phyloP scores from a whole-genome alignment of 2,113 vertebrate genomes.

The Rafetus swinhoei region DNA sequence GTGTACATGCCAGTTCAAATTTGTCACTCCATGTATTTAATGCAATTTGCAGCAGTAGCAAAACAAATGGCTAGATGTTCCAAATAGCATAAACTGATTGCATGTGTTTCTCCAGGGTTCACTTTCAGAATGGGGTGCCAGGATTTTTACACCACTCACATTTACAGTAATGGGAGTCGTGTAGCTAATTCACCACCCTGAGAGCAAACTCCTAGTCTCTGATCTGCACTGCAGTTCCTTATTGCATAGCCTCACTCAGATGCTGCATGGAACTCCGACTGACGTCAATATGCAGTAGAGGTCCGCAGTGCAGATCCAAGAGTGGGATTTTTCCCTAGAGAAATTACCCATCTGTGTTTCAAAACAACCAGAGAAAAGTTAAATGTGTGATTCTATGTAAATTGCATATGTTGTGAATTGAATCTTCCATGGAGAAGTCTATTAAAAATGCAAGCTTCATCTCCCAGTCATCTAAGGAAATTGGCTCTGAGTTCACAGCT shows the following conservation, averaged over 20 bases:
- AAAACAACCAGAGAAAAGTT: neutral
- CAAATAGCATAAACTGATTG: neutral
- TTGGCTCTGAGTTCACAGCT: constrained; percentile 9
- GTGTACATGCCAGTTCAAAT: neutral
- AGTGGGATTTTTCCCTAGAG: constrained; percentile 12
- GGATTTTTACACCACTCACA: neutral
- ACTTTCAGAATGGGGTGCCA: neutral
- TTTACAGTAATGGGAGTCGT: neutral
- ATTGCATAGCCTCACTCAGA: neutral
- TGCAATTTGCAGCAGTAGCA: neutral
- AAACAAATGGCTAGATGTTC: neutral
- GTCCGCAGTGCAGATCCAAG: neutral
- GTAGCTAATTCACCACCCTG: neutral
- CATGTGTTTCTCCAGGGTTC: fast-evolving
- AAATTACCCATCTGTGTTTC: neutral
- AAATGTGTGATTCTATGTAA: neutral
- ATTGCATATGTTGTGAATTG: neutral
- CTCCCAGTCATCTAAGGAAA: neutral
- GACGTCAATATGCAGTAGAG: neutral
- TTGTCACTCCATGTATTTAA: neutral
- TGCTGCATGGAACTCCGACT: constrained; percentile 30
- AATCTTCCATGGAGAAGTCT: neutral
- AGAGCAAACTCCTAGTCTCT: neutral
- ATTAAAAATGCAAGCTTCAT: constrained; percentile 30
- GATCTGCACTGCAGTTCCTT: constrained; percentile 41